Evolutionary conservation across 2,113 vertebrate genomes (phyloP), one percentile per base, ranked within the genome.

Genomic region (Oreotrochilus melanogaster): DNA sequence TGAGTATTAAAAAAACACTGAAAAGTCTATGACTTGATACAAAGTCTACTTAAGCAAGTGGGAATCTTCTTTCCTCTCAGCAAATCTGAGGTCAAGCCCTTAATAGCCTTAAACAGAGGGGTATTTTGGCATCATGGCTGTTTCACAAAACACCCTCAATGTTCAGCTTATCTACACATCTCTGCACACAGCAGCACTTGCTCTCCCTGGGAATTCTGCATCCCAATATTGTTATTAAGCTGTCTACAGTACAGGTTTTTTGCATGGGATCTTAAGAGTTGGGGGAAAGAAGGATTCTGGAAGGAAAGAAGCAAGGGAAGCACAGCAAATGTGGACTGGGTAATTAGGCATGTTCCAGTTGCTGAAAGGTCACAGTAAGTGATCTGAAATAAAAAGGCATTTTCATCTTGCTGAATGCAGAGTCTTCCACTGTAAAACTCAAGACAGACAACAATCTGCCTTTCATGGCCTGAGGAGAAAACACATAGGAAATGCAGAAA

Each of bases 61-160:
- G 64, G 61, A 90, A 88, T 90, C 37, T 74, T 94, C 86, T 81
- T 72, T 50, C 54, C 31, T 89, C 56, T 78, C 70, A 88, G 67
- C 80, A 94, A 73, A 61, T 58, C 43, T 54, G 76, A 74, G 83
- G 92, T 71, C 80, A 90, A 66, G 74, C 27, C 35, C 71, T 88
- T 13, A 51, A 56, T 0, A 83, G 78, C 66, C 71, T 88, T 31
- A 76, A 76, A 86, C 33, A 89, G 72, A 72, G 0, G 8, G 37
- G n/a, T 25, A 5, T 48, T 89, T 81, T 25, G 81, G 48, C 76
- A 81, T 74, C 14, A 37, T 0, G 22, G 61, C 11, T 51, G 60
- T 33, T 91, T 71, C 60, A 92, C 42, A 21, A 70, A 86, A 69
- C 39, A 43, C 58, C 85, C 8, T 6, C 57, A 67, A 54, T 1